phyloP scores from a whole-genome alignment of 2,888 invertebrate species.

The Stenchaetothrips biformis region DNA sequence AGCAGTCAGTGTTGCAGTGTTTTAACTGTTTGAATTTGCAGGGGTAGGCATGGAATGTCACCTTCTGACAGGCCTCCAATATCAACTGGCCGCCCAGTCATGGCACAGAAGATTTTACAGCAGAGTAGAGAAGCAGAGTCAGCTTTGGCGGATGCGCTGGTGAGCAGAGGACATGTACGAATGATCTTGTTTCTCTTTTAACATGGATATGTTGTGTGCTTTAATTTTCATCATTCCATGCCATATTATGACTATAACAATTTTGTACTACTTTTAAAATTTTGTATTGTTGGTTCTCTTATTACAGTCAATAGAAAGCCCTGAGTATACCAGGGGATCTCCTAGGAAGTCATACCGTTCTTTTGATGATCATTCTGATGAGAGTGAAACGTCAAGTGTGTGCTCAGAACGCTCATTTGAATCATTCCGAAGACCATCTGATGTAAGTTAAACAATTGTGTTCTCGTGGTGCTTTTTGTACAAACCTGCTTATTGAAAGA shows the following conservation, averaged over 20 bases:
- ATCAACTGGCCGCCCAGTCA: conserved; percentile 56
- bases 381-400: conserved; percentile 92
- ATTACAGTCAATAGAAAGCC: conserved; percentile 52
- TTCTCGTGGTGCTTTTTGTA: conserved; percentile 39
- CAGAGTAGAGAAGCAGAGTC: conserved; percentile 85
- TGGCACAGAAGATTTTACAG: conserved; percentile 77
- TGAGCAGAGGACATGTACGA: conserved; percentile 40
- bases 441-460: conserved; percentile 58
- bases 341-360: conserved; percentile 36
- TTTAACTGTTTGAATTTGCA: conserved; percentile 33
- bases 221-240: background rate
- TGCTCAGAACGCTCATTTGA: conserved; percentile 88
- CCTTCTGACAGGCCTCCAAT: conserved; percentile 45
- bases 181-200: conserved; percentile 31
- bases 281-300: background rate
- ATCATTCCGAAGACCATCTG: conserved; percentile 71
- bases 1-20: background rate
- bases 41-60: conserved; percentile 44
- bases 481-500: conserved; percentile 37
- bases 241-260: background rate
- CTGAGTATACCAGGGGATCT: conserved; percentile 37
- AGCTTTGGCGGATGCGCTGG: conserved; percentile 69
- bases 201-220: conserved; percentile 5
- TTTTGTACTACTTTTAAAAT: background rate
- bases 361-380: conserved; percentile 71